Conservation (phyloP, 2,113 vertebrate genomes). For the Aleadryas rufinucha region DNA sequence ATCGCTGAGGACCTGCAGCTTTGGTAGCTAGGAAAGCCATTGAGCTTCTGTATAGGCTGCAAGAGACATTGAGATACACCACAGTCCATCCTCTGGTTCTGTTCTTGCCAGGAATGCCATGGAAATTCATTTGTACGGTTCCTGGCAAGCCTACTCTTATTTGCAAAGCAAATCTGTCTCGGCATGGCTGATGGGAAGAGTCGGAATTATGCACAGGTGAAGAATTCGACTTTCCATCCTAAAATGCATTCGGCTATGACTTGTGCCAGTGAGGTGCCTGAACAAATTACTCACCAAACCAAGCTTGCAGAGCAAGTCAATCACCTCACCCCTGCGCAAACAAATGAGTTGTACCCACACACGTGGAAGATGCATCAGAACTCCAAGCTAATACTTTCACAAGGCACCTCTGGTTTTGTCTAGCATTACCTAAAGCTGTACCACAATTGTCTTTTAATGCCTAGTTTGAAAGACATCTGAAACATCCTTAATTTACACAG, state of each 20-base stretch:
- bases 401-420: background rate
- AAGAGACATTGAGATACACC: background rate
- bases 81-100: background rate
- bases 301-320: background rate
- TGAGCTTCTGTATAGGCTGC: background rate
- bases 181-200: background rate
- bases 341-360: background rate
- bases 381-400: background rate
- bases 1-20: background rate
- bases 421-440: background rate
- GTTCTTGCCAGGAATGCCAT: background rate
- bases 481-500: background rate
- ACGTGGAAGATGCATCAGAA: background rate
- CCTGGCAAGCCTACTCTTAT: background rate
- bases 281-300: background rate
- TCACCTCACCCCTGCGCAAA: background rate
- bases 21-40: background rate
- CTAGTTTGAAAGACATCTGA: background rate
- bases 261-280: background rate
- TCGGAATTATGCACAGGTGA: background rate
- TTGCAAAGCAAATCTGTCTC: conserved; percentile 25
- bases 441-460: background rate
- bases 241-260: background rate
- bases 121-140: background rate
- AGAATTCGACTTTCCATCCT: background rate